Evolutionary conservation across 2,888 invertebrate genomes (phyloP), one percentile per base, ranked within the genome.

Genomic region (Leptodirus hochenwartii): DNA sequence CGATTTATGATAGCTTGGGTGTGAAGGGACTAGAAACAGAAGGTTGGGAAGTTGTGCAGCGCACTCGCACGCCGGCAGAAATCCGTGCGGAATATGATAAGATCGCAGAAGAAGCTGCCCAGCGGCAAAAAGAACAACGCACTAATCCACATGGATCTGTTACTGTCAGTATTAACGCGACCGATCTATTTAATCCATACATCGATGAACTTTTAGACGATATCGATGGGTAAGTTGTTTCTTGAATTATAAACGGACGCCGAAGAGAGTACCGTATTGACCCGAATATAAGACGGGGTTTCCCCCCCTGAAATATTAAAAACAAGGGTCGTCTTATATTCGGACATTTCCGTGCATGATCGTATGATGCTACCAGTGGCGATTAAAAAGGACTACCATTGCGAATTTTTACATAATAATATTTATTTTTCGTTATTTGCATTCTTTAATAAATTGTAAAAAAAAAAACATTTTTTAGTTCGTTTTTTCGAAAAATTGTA

Each of bases 11-110:
- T 59, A 69, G 66, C 29, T 55, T 69, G 53, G 93, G 93, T n/a
- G 71, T 78, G 31, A 75, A 80, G 46, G 96, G 95, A 0, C 59
- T 96, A 15, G 79, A 90, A 53, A 85, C 88, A 1, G 87, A 91
- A 46, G 93, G 91, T 31, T 91, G 93, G 90, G 88, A 95, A 59
- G 66, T 95, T 17, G 81, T 95, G 16, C 79, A 87, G 45, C 65
- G 88, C 20, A 84, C 82, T 2, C 80, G 81, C 51, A 91, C 93
- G 3, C 90, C 95, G 2, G 74, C 84, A 41, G 95, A 98, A 65
- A 95, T 98, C 34, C 63, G 91, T 33, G 93, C 91, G 35, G 96
- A 96, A 58, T 96, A 90, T 62, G 93, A 96, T 56, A 70, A 87
- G 37, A 51, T 81, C 31, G 78, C 78, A 11, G 69, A 76, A 39